Base-by-base conservation (phyloP, 2,797 vertebrate species). In the Merluccius polli region DNA sequence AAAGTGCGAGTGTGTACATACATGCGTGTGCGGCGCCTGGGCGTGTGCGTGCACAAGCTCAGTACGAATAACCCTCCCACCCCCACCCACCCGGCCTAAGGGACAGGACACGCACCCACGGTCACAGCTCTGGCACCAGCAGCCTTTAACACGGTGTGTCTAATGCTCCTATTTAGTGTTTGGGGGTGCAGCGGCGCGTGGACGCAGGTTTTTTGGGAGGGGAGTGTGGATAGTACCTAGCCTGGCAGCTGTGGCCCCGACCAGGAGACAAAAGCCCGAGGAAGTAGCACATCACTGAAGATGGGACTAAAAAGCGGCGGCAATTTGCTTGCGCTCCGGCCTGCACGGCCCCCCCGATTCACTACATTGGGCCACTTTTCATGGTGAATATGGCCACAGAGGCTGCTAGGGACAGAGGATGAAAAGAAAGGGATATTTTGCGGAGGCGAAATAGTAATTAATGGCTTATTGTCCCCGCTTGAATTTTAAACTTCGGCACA, bases 131-230 rank as follows among this genome's bases (percentile, higher is more conserved):
- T 82, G 84, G 89, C 93, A 93, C 93, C 92, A 94, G 90, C 92
- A 92, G 91, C 90, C 88, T 81, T 89, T 94, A 95, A 94, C 92
- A 91, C 78, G 87, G 90, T 94, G 93, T 95, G 93, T 94, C 93
- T 95, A 94, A 95, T 95, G 92, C 88, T 89, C 86, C 93, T 92
- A 93, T 94, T 95, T 94, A 94, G 91, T 86, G 91, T 93, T 93
- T 90, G 59, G 90, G 90, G 89, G 92, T 84, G 91, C 91, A 94
- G 90, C 82, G 88, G 92, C 86, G 93, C 92, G 87, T 91, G 89
- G 87, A 90, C 86, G 87, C 87, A 91, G 91, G 87, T 91, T 92
- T 92, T 48, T 87, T 89, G 88, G 85, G 84, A 89, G 89, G 89
- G 90, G 89, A 91, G 88, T 73, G 77, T 82, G 87, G 90, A 91